Base-by-base conservation (phyloP, 1,140 invertebrate genomes). In the Matsumurasca onukii region DNA sequence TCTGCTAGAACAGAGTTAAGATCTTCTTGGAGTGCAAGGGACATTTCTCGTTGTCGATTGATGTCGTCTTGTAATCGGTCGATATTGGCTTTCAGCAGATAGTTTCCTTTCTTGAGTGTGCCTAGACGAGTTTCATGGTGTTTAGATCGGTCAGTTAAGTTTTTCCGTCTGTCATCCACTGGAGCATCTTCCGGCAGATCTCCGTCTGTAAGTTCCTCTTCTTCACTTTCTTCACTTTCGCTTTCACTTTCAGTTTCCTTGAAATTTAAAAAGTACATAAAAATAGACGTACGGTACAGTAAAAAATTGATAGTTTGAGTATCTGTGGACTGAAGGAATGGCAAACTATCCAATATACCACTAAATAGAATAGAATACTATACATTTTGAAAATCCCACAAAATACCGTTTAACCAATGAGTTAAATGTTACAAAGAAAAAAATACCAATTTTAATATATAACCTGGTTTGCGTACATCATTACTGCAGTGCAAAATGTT, bases 31-130 rank as follows among this genome's bases (percentile, higher is more conserved):
- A 95, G 78, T 27, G 83, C 82, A 15, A 86, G 78, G 29, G 91
- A 91, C 78, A 89, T 85, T 74, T 92, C 90, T 75, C 89, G 87
- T 72, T 93, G 91, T 76, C 91, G 91, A 57, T 86, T 86, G 55
- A 94, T 84, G 77, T 93, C 90, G 76, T 95, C 92, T 79, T 93
- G 91, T 31, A 93, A 79, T 75, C 91, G 83, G 78, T 94, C 92
- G 1, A 93, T 89, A 76, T 93, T 93, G 1, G 91, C 89, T 80
- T 93, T 91, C 9, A 94, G 80, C 70, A 94, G 83, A 73, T 92
- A 91, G 75, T 94, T 94, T 69, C 91, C 91, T 76, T 94, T 94
- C 78, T 92, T 93, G 72, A 93, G 80, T 0, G 91, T 89, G 27
- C 87, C 84, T 0, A 94, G 79, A 67, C 89, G 85, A 63, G 86